A percentile compares a stretch with the other conserved stretches of the same genome.
These are phyloP conservation scores for Turritopsis dohrnii DNA, from an alignment of 30 jellyfish, hydroid and myxozoan species.

Conservation along the genomic window DNA sequence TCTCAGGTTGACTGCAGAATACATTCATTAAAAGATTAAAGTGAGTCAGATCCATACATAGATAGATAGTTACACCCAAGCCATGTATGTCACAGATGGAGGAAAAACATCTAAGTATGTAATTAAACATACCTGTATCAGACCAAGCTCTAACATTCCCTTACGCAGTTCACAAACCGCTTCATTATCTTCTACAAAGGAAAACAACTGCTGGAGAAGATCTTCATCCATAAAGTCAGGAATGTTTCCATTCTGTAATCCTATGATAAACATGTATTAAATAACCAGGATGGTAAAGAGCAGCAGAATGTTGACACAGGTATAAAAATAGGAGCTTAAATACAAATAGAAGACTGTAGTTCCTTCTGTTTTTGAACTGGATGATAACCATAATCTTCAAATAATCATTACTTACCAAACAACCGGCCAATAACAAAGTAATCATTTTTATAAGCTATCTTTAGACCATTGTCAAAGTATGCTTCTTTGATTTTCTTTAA, in stretches of 20 bases:
- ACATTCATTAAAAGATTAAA: background rate
- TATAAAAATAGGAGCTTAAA: background rate
- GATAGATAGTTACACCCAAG: background rate
- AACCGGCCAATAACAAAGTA: background rate
- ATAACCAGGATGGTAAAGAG: background rate
- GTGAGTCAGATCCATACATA: background rate
- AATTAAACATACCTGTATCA: conserved; percentile 7
- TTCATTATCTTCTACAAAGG: conserved; percentile 3
- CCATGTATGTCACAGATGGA: background rate
- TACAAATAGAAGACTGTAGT: background rate
- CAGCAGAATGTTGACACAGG: background rate
- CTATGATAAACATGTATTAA: background rate
- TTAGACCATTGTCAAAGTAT: background rate
- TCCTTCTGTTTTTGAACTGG: background rate
- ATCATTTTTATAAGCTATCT: background rate
- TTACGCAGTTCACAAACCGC: conserved; percentile 10
- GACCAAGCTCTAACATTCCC: conserved; percentile 17
- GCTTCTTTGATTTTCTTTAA: too few species aligned
- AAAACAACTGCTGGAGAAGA: conserved; percentile 12
- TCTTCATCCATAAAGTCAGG: conserved; percentile 40
- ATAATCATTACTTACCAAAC: background rate
- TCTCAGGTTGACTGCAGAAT: background rate
- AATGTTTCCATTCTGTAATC: conserved; percentile 34
- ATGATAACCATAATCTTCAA: background rate
- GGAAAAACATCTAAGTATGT: background rate